Evolutionary conservation across 2,113 vertebrate genomes (phyloP).

Genomic region (Ictalurus punctatus): DNA sequence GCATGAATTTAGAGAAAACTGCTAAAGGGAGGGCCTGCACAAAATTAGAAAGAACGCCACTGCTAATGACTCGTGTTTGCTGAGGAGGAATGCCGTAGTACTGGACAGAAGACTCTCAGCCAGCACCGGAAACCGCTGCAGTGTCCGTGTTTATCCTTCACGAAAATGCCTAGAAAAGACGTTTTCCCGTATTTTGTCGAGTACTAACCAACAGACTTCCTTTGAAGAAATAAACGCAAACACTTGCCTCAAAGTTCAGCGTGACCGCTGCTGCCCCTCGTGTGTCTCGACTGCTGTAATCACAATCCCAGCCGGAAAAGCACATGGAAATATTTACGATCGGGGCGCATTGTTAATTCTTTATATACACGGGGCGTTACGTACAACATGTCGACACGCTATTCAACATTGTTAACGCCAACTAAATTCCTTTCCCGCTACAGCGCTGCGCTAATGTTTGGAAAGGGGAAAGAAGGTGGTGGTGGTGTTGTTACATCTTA

Average conservation of each 20-base stretch:
- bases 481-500: neutral
- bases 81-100: neutral
- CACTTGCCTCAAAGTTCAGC: neutral
- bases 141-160: neutral
- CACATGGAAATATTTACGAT: constrained; percentile 12
- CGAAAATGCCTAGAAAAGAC: neutral
- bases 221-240: neutral
- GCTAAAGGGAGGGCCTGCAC: neutral
- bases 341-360: neutral
- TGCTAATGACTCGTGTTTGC: neutral
- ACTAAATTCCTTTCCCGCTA: neutral
- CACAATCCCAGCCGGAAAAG: neutral
- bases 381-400: neutral
- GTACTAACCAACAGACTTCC: neutral
- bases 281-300: neutral
- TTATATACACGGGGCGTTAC: neutral
- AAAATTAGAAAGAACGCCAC: neutral
- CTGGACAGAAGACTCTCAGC: neutral
- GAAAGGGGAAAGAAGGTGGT: neutral
- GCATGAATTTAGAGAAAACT: neutral
- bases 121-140: neutral
- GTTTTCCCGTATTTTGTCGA: neutral
- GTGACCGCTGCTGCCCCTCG: neutral
- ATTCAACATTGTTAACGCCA: neutral
- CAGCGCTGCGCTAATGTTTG: neutral